phyloP scores from a whole-genome alignment of 1,140 invertebrate species.

The Nasonia vitripennis region DNA sequence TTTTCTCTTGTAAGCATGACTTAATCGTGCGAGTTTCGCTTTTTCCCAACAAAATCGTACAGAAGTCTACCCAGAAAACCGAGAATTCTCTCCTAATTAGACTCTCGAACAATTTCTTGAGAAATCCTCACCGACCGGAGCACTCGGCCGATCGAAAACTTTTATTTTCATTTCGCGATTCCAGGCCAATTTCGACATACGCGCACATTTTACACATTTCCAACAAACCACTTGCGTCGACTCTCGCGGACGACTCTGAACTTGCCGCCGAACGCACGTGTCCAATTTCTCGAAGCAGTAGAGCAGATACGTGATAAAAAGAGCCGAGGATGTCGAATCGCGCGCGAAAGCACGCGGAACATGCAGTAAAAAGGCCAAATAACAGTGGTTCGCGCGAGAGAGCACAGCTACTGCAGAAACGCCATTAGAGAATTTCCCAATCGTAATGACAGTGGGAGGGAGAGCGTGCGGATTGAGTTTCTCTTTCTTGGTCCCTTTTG shows the following conservation, averaged over 20 bases:
- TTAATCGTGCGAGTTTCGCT: too few relatives aligned
- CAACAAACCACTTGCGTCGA: background rate
- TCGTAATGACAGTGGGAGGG: conserved; percentile 30
- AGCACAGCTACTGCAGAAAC: background rate
- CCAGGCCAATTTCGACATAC: background rate
- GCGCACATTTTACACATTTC: background rate
- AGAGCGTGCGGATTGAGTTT: background rate
- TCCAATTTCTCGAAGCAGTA: background rate
- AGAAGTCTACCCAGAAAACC: too few relatives aligned
- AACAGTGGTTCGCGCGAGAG: conserved; percentile 24
- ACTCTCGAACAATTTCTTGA: too few relatives aligned
- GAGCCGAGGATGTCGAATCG: conserved; percentile 12
- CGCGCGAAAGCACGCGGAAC: conserved; percentile 7
- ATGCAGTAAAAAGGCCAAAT: conserved; percentile 30
- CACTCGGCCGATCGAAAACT: too few relatives aligned
- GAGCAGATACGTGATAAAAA: background rate
- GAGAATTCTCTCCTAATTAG: too few relatives aligned
- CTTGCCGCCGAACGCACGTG: background rate
- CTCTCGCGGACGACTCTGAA: background rate
- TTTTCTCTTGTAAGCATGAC: too few relatives aligned
- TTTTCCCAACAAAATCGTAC: too few relatives aligned
- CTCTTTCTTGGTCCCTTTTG: background rate
- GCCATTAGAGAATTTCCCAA: conserved; percentile 43
- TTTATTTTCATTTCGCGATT: too few relatives aligned
- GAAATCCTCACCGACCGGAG: too few relatives aligned